phyloP scores from a whole-genome alignment of 2,888 invertebrate species.

The Anorthoa munda region DNA sequence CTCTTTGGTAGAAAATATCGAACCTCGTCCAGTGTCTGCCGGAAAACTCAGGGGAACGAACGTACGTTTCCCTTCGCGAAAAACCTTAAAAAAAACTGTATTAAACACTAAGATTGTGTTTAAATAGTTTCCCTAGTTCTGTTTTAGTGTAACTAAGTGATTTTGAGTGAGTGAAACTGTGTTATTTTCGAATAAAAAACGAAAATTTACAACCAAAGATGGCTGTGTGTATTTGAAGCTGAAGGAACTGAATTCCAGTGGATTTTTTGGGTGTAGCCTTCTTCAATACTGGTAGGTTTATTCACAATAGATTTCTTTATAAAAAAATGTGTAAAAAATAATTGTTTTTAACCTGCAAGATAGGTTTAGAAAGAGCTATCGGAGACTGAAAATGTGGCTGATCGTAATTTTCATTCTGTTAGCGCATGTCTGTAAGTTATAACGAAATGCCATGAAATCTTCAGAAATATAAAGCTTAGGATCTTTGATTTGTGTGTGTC shows the following conservation, averaged over 20 bases:
- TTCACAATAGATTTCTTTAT: neutral
- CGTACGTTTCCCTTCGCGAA: conserved; percentile 14
- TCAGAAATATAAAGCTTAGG: neutral
- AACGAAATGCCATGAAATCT: conserved; percentile 5
- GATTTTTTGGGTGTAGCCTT: conserved; percentile 46
- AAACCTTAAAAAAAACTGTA: conserved; percentile 22
- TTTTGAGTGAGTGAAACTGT: neutral
- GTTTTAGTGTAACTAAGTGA: conserved; percentile 17
- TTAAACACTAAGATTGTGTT: neutral
- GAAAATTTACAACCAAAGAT: conserved; percentile 30
- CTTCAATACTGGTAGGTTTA: conserved; percentile 16
- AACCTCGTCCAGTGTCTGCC: conserved; percentile 27
- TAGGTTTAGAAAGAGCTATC: neutral
- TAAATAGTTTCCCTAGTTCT: neutral
- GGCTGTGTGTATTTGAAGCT: conserved; percentile 28
- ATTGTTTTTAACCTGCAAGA: neutral
- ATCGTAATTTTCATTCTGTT: neutral
- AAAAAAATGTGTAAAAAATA: neutral
- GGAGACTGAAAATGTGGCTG: neutral
- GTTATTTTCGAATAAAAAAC: neutral
- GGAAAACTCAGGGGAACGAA: too few species aligned
- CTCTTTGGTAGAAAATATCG: conserved; percentile 56
- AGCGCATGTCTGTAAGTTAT: neutral
- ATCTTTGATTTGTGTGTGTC: neutral
- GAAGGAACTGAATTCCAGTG: conserved; percentile 25